A percentile compares a stretch with the other conserved stretches of the same genome.
Conservation (phyloP, 2,797 vertebrate genomes). For the Pseudopleuronectes americanus region DNA sequence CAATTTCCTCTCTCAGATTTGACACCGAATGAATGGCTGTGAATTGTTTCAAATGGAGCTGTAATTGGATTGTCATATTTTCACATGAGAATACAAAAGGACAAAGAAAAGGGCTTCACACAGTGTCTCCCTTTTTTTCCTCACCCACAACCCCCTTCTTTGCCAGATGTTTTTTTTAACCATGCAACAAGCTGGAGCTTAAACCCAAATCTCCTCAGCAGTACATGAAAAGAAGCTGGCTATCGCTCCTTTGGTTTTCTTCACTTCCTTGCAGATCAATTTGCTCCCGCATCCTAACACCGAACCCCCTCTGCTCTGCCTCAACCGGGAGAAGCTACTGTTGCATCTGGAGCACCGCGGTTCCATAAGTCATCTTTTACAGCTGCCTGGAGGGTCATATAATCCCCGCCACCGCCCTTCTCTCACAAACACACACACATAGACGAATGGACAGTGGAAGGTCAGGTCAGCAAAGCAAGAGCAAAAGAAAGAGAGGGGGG, state of each 20-base stretch:
- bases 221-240: slow-evolving; percentile 68
- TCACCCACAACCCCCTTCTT: slow-evolving; percentile 60
- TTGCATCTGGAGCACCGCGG: slow-evolving; percentile 53
- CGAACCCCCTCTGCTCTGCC: slow-evolving; percentile 21
- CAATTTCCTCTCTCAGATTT: slow-evolving; percentile 41
- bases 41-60: slow-evolving; percentile 48
- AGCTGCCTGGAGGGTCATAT: slow-evolving; percentile 67
- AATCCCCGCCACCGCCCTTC: slow-evolving; percentile 57
- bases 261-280: slow-evolving; percentile 66
- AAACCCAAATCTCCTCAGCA: slow-evolving; percentile 71
- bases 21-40: slow-evolving; percentile 21
- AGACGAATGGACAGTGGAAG: slow-evolving; percentile 59
- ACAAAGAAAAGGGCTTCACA: slow-evolving; percentile 51
- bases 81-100: slow-evolving; percentile 62
- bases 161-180: slow-evolving; percentile 49
- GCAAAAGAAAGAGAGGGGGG: slow-evolving; percentile 15
- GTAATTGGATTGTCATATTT: slow-evolving; percentile 81
- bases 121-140: slow-evolving; percentile 48
- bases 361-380: slow-evolving; percentile 71
- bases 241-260: slow-evolving; percentile 58
- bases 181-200: slow-evolving; percentile 57
- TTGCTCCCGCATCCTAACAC: slow-evolving; percentile 37
- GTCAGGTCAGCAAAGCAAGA: slow-evolving; percentile 66
- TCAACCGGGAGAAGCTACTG: slow-evolving; percentile 40
- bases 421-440: slow-evolving; percentile 32